Evolutionary conservation across 2,888 invertebrate species (phyloP).

Genomic region (Drosophila anomelani): DNA sequence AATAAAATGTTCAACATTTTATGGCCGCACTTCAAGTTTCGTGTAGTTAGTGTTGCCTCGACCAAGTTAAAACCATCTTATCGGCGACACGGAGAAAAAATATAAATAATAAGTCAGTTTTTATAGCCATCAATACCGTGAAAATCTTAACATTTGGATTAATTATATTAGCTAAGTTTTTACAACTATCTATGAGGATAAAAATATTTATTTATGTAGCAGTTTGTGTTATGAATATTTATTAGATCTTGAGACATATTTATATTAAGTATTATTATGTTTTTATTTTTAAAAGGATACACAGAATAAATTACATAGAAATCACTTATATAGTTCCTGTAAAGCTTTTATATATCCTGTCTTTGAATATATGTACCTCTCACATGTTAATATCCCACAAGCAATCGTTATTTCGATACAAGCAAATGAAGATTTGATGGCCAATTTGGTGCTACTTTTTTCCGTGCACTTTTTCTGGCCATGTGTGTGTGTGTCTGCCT

Average conservation of each 20-base stretch:
- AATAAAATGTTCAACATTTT: constrained; percentile 45
- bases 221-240: not conserved
- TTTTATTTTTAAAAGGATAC: too few relatives aligned
- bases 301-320: not conserved
- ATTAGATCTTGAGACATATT: too few relatives aligned
- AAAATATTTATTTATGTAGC: not conserved
- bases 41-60: constrained; percentile 16
- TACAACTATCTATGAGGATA: not conserved
- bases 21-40: constrained; percentile 33
- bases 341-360: not conserved
- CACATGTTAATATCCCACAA: not conserved
- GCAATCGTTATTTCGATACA: not conserved
- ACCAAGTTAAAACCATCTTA: constrained; percentile 15
- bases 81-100: not conserved
- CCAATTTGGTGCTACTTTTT: constrained; percentile 12
- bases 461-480: not conserved
- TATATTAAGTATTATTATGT: not conserved
- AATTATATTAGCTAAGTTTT: not conserved
- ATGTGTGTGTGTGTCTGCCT: not conserved
- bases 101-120: not conserved
- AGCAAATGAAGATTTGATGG: not conserved
- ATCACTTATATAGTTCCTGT: not conserved
- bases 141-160: too few relatives aligned
- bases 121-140: not conserved
- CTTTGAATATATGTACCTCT: not conserved